Evolutionary conservation across 1,140 invertebrate genomes (phyloP), one percentile per base, ranked within the genome.

Genomic region (Choristoneura fumiferana): DNA sequence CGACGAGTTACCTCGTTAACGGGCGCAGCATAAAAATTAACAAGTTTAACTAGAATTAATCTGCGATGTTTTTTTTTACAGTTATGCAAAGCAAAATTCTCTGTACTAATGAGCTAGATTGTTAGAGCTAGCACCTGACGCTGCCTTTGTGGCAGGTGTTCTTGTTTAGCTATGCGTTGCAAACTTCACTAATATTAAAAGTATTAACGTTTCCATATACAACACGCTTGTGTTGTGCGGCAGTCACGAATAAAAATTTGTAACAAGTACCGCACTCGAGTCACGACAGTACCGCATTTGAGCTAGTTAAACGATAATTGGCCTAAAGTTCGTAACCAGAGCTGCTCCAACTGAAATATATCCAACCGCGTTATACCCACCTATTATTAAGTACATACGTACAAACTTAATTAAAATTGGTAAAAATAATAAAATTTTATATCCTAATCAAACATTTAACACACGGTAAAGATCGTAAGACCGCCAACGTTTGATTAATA

Each of bases 1-100:
- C 64, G 62, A 57, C 56, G 75, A 83, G 73, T 83, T 85, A 78
- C 76, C 78, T 86, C 81, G 77, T 87, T 88, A 87, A 81, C 75
- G n/a, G 8, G 69, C 53, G 63, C 58, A 55, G 63, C 57, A 67
- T 70, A 78, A 81, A 84, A 83, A 79, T 80, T 81, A 78, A 69
- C 54, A 70, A 71, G 67, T 73, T 63, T 71, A 73, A 73, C 68
- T 74, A 58, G 69, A 79, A 84, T 83, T 84, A 84, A 87, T 76
- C 78, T 76, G 67, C 52, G 58, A 65, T 71, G 60, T 61, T 66
- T 81, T 76, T 80, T 76, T 75, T 76, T 65, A 56, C 38, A 71
- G 63, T 71, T 68, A 74, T 64, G 63, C 68, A 73, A 70, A 76
- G 72, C 60, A 71, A 49, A 76, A 75, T 75, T 73, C 63, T 53